These are phyloP conservation scores for Aphelenchoides fujianensis DNA, from an alignment of 1,140 invertebrate species.

Conservation along the genomic window DNA sequence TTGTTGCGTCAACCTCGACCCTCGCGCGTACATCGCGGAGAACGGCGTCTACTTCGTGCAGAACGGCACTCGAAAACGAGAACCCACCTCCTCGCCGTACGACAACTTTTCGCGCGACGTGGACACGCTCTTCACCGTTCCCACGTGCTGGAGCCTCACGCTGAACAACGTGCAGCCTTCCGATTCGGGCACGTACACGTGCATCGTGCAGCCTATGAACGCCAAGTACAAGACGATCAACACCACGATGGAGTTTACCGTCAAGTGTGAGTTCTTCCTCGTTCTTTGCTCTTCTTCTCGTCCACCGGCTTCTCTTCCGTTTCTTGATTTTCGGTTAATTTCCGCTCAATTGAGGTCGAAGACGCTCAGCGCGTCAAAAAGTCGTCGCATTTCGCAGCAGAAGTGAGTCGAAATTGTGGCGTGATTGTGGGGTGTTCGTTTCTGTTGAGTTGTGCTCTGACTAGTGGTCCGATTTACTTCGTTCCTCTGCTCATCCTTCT, in stretches of 20 bases:
- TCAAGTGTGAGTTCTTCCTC: constrained; percentile 59
- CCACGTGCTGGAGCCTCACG: constrained; percentile 38
- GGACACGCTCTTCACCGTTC: constrained; percentile 43
- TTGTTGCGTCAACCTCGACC: constrained; percentile 59
- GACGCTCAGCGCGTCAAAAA: no score
- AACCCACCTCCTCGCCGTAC: constrained; percentile 49
- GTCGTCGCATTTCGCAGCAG: background rate
- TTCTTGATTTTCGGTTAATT: no score
- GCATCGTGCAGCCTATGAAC: constrained; percentile 48
- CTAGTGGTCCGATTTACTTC: background rate
- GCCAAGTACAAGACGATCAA: constrained; percentile 44
- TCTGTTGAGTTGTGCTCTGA: background rate
- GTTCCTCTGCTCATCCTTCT: no score
- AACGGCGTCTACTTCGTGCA: constrained; percentile 57
- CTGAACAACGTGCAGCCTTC: constrained; percentile 40
- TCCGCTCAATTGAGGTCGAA: constrained; percentile 12
- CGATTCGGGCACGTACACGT: constrained; percentile 36
- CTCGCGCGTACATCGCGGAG: constrained; percentile 47
- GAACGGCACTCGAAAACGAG: constrained; percentile 52
- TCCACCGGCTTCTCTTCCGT: no score
- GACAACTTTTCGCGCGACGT: constrained; percentile 45
- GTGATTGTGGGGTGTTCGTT: background rate
- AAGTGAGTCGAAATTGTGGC: background rate
- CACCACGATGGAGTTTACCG: constrained; percentile 53
- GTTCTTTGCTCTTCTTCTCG: constrained; percentile 11